Percentiles rank a stretch among this genome's conserved stretches.
Conservation (phyloP, 2,888 invertebrate species). For the Nomada ruficornis region DNA sequence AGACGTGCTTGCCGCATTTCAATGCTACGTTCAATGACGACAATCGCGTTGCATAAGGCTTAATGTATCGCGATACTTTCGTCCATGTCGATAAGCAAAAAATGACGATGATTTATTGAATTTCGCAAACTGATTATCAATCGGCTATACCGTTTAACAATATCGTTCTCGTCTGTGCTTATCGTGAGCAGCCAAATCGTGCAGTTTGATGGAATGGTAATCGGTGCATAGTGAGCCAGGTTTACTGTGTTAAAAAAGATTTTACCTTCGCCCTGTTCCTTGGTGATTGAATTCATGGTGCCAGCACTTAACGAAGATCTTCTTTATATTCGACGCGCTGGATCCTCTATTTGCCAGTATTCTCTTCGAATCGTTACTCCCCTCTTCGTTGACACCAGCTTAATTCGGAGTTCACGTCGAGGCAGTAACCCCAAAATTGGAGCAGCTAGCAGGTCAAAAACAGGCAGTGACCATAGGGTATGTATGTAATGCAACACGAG, state of each 20-base stretch:
- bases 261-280: conserved; percentile 85
- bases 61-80: background rate
- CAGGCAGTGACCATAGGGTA: conserved; percentile 81
- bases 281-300: conserved; percentile 87
- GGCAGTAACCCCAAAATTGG: conserved; percentile 79
- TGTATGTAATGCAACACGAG: conserved; percentile 70
- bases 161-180: background rate
- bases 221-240: too few relatives aligned
- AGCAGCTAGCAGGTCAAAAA: conserved; percentile 77
- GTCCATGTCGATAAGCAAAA: background rate
- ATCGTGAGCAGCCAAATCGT: background rate
- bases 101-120: background rate
- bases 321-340: conserved; percentile 84
- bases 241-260: background rate
- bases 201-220: background rate
- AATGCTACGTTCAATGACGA: background rate
- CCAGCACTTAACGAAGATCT: conserved; percentile 83
- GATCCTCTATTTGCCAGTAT: conserved; percentile 63
- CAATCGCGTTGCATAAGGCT: conserved; percentile 8
- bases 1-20: conserved; percentile 11
- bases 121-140: too few relatives aligned
- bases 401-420: conserved; percentile 74
- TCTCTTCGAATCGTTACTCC: conserved; percentile 83
- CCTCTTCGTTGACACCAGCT: conserved; percentile 74
- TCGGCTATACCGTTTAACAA: background rate